Conservation (phyloP, 2,888 invertebrate species). For the Phoenoteleia sp. region DNA sequence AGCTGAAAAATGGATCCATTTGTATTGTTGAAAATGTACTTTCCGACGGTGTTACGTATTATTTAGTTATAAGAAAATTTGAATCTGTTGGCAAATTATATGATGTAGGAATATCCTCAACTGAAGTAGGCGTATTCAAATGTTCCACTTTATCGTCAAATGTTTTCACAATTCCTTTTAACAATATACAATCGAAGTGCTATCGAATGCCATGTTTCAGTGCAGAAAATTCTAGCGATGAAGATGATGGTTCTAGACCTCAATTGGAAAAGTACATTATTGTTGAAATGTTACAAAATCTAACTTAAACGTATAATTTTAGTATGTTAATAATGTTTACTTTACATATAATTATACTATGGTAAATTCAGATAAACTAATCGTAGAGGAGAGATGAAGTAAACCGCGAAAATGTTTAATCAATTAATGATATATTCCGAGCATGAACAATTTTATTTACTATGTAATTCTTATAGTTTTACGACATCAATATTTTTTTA, state of each 20-base stretch:
- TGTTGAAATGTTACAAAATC: background rate
- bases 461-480: no score
- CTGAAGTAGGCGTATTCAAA: background rate
- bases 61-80: background rate
- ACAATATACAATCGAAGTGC: constrained; percentile 1
- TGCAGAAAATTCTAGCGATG: background rate
- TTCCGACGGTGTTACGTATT: background rate
- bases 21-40: constrained; percentile 3
- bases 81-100: background rate
- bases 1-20: background rate
- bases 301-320: no score
- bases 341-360: no score
- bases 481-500: no score
- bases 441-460: no score
- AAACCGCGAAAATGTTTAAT: no score
- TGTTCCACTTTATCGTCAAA: background rate
- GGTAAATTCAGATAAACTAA: no score
- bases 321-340: no score
- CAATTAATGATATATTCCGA: no score
- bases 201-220: constrained; percentile 24
- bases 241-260: background rate
- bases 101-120: background rate
- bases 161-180: background rate
- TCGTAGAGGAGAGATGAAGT: no score
- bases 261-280: background rate